These are phyloP conservation scores for Bufotes viridis DNA, from an alignment of 2,797 vertebrate species.

Conservation along the genomic window DNA sequence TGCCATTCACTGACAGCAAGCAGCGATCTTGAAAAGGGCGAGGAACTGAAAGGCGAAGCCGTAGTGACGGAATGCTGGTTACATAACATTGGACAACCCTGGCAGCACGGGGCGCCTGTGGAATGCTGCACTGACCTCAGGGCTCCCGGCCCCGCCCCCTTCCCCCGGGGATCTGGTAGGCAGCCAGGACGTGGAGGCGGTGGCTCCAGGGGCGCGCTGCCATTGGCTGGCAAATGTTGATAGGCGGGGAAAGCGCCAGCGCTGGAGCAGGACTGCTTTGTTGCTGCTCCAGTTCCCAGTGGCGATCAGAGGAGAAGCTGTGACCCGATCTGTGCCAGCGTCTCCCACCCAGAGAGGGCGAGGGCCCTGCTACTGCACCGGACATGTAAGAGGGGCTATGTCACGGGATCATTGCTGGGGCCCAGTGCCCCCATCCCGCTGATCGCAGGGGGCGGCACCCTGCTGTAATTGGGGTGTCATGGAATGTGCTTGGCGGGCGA, in stretches of 20 bases:
- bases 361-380: neutral
- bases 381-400: neutral
- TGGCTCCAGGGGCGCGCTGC: neutral
- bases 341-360: neutral
- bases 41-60: too few species aligned
- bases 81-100: neutral
- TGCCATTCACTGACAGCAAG: too few species aligned
- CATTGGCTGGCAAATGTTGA: slow-evolving; percentile 19
- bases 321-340: neutral
- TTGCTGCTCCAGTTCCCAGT: neutral
- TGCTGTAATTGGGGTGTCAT: neutral
- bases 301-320: neutral
- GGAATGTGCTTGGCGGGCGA: neutral
- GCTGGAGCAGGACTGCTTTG: neutral
- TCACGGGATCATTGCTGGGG: too few species aligned
- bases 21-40: too few species aligned
- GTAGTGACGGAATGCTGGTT: neutral
- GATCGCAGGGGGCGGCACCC: neutral
- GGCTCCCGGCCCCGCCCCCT: neutral
- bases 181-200: slow-evolving; percentile 40
- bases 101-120: neutral
- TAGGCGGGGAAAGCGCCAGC: neutral
- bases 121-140: neutral
- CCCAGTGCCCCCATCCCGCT: too few species aligned
- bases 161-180: neutral